Percentiles rank a stretch among this genome's conserved stretches.
Conservation (phyloP, 2,113 vertebrate species). For the Dryoscopus gambensis region DNA sequence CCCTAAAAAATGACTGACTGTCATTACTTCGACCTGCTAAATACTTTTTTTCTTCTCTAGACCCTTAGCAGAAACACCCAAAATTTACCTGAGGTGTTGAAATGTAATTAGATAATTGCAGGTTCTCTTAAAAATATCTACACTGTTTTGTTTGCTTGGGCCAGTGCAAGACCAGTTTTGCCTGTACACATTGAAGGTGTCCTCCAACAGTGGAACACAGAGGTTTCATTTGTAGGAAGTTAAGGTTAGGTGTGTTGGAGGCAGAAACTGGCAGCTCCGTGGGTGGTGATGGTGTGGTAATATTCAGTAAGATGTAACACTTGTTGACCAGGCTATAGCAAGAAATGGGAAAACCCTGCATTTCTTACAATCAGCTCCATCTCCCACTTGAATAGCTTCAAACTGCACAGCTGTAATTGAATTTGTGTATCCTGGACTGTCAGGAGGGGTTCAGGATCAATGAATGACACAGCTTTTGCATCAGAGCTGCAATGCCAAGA, state of each 20-base stretch:
- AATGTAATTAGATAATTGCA: not conserved
- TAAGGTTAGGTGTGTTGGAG: not conserved
- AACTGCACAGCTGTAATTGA: not conserved
- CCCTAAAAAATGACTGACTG: not conserved
- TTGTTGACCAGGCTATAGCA: not conserved
- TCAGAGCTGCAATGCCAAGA: not conserved
- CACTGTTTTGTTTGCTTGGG: not conserved
- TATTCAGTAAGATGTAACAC: not conserved
- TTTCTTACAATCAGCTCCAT: not conserved
- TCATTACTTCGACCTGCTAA: not conserved
- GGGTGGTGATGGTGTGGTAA: not conserved
- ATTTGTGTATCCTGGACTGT: not conserved
- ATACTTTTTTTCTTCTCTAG: not conserved
- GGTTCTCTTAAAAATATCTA: not conserved
- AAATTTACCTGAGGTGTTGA: not conserved
- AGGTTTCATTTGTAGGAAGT: not conserved
- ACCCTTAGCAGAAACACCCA: not conserved
- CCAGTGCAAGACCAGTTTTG: not conserved
- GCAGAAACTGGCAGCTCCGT: not conserved
- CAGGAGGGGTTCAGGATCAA: not conserved
- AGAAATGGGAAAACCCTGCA: not conserved
- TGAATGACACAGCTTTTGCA: not conserved
- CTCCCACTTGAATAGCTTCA: not conserved
- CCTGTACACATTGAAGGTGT: not conserved
- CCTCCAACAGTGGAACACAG: not conserved